These are phyloP conservation scores for Sciurus niger DNA, from an alignment of 2,113 vertebrate genomes.

Conservation along the genomic window DNA sequence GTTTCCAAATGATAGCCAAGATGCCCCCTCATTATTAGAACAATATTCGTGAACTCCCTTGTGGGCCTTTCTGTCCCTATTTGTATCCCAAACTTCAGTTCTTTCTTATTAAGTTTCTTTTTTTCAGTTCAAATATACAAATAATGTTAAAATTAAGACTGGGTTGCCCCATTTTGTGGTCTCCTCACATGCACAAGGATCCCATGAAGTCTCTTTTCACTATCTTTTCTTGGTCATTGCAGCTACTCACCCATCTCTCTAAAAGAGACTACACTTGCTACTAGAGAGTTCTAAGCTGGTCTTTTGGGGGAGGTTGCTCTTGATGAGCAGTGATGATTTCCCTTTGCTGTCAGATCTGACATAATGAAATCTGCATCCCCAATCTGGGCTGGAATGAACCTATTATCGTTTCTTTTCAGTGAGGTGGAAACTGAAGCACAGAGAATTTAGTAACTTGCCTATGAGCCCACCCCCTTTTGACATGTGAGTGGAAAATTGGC, in stretches of 20 bases:
- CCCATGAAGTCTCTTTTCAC: not conserved
- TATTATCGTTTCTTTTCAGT: not conserved
- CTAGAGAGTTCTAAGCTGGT: not conserved
- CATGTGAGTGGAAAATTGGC: not conserved
- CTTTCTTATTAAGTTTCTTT: not conserved
- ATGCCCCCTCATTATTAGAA: not conserved
- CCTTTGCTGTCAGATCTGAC: constrained; percentile 23
- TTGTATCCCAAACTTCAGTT: not conserved
- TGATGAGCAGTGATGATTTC: not conserved
- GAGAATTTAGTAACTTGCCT: not conserved
- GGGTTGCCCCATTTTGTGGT: not conserved
- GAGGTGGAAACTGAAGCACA: not conserved
- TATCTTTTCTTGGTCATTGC: not conserved
- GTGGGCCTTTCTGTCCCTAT: not conserved
- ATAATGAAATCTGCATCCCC: not conserved
- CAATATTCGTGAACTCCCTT: not conserved
- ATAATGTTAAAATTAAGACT: not conserved
- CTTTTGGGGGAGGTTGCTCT: not conserved
- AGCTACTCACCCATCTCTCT: not conserved
- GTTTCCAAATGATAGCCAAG: constrained; percentile 7
- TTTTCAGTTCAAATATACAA: not conserved
- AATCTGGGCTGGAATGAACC: not conserved
- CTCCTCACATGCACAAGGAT: not conserved
- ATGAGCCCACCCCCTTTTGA: not conserved
- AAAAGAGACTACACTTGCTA: not conserved